These are phyloP conservation scores for Psilanteris sp. DNA, from an alignment of 1,140 invertebrate genomes.

Conservation along the genomic window DNA sequence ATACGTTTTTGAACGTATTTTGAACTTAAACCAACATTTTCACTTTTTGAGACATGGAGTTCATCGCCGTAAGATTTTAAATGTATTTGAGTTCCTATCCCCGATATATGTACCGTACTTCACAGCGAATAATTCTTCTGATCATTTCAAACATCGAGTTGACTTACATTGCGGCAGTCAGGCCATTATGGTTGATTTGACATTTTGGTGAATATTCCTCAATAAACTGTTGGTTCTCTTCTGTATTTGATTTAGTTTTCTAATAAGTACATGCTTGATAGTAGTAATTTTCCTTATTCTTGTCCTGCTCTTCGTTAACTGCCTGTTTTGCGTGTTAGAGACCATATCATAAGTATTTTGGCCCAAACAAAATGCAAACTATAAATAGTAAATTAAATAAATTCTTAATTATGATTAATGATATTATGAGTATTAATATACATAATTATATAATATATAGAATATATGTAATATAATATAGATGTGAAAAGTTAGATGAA, in stretches of 20 bases:
- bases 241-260: conserved; percentile 27
- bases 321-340: conserved; percentile 20
- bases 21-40: conserved; percentile 28
- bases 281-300: conserved; percentile 26
- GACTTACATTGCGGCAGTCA: conserved; percentile 38
- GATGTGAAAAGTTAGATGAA: too few species aligned
- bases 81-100: conserved; percentile 30
- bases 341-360: conserved; percentile 31
- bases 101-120: conserved; percentile 47
- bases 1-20: conserved; percentile 25
- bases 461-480: too few species aligned
- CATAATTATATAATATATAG: too few species aligned
- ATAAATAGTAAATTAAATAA: too few species aligned
- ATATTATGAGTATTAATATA: too few species aligned
- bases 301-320: conserved; percentile 14
- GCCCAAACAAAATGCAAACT: too few species aligned
- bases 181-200: conserved; percentile 22
- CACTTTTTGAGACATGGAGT: conserved; percentile 20
- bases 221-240: conserved; percentile 33
- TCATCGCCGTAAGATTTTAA: conserved; percentile 32
- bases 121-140: conserved; percentile 36
- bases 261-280: conserved; percentile 48
- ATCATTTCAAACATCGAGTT: conserved; percentile 40
- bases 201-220: conserved; percentile 36
- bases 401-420: too few species aligned